These are phyloP conservation scores for Acronicta alni DNA, from an alignment of 2,888 invertebrate genomes.

Conservation along the genomic window DNA sequence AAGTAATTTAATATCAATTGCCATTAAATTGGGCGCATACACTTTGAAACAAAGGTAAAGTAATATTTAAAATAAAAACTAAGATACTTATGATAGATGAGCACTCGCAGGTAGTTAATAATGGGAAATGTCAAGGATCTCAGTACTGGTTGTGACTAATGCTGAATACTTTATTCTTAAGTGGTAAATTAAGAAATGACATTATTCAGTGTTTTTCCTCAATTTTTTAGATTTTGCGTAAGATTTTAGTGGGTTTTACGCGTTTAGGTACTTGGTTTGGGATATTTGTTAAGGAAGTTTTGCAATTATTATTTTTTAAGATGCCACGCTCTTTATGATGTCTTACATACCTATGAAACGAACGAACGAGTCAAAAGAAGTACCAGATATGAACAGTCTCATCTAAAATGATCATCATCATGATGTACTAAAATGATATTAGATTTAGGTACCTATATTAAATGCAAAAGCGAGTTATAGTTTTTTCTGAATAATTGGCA, in stretches of 20 bases:
- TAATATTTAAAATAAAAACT: slow-evolving; percentile 11
- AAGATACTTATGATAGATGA: slow-evolving; percentile 44
- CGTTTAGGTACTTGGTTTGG: neutral
- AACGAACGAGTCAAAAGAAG: no score
- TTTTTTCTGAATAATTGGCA: no score
- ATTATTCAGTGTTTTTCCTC: slow-evolving; percentile 37
- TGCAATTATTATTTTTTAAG: no score
- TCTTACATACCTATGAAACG: no score
- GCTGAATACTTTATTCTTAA: slow-evolving; percentile 20
- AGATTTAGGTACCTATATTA: no score
- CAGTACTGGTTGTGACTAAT: slow-evolving; percentile 53
- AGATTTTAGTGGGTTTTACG: slow-evolving; percentile 30
- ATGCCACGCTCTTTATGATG: no score
- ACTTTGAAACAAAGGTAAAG: slow-evolving; percentile 27
- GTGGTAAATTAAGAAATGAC: slow-evolving; percentile 26
- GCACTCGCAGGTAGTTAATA: slow-evolving; percentile 48
- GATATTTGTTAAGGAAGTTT: neutral
- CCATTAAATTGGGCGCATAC: slow-evolving; percentile 10
- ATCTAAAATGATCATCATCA: no score
- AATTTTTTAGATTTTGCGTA: slow-evolving; percentile 16
- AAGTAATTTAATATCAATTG: slow-evolving; percentile 17
- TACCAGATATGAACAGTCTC: no score
- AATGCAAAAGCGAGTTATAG: no score
- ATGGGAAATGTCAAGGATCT: slow-evolving; percentile 61
- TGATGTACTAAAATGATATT: no score